Evolutionary conservation across 2,888 invertebrate genomes (phyloP), one percentile per base, ranked within the genome.

Genomic region (Mesodorylaimus sp.): DNA sequence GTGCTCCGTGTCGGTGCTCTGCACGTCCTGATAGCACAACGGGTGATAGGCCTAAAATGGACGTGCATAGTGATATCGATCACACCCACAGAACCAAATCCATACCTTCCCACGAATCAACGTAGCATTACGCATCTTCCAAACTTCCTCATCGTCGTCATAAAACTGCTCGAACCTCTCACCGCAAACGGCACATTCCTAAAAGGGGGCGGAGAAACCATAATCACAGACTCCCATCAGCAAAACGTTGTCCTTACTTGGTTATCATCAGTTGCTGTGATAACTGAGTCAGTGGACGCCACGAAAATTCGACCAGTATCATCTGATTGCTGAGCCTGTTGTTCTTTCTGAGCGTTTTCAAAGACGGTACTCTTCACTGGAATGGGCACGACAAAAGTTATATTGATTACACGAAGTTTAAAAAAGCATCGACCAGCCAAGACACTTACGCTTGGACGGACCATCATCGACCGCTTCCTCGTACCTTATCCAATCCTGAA

Each of bases 81-180:
- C 10, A 32, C 32, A 32, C n/a, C n/a, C n/a, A n/a, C n/a, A n/a
- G n/a, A n/a, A n/a, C n/a, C n/a, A n/a, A n/a, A 21, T 21, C 13
- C 13, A 21, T 16, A 47, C 45, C 32, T 38, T 32, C 1, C 26
- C 45, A 29, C 29, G 36, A 1, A 46, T 73, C 27, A 66, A 59
- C n/a, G 72, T 63, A 0, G 91, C 86, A 65, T 85, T 81, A 54
- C 80, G 72, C 27, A 95, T 74, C 65, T 89, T 86, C 97, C 97
- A 99, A 66, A 88, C 91, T 68, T 99, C 97, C 57, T 80, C 79
- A 61, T 97, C 95, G 69, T 95, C 88, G 67, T 91, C 83, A 73
- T 84, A 97, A 73, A 86, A 91, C 68, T 86, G 83, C 57, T 88
- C 83, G 71, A 97, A 93, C 56, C 76, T 75, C 71, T 97, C 95